Conservation (phyloP, 2,113 vertebrate species). For the Cyphotilapia sp. region DNA sequence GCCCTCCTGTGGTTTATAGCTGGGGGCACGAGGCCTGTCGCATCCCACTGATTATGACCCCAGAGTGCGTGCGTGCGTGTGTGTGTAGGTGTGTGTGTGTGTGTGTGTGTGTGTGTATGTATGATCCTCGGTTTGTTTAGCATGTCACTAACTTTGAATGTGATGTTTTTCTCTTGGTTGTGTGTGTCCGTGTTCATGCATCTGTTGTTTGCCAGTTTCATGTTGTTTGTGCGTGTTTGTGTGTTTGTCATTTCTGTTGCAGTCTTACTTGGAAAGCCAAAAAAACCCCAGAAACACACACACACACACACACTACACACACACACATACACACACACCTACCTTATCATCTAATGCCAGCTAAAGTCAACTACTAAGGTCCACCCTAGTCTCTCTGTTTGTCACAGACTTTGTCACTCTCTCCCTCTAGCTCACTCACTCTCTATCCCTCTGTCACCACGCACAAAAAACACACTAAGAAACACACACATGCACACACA, state of each 20-base stretch:
- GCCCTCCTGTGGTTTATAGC: neutral
- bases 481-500: neutral
- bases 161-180: neutral
- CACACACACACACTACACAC: neutral
- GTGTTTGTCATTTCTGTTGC: neutral
- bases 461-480: neutral
- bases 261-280: neutral
- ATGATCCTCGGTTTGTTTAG: neutral
- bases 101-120: neutral
- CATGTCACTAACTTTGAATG: neutral
- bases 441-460: neutral
- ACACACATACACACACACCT: neutral
- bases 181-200: neutral
- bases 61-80: neutral
- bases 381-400: neutral
- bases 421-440: neutral
- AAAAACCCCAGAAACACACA: neutral
- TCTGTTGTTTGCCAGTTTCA: neutral
- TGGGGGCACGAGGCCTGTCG: neutral
- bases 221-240: neutral
- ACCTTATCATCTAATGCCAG: conserved; percentile 27
- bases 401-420: neutral
- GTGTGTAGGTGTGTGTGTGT: neutral
- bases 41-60: neutral
- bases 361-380: neutral